Evolutionary conservation across 2,113 vertebrate genomes (phyloP), one percentile per base, ranked within the genome.

Genomic region (Sinocyclocheilus anshuiensis): DNA sequence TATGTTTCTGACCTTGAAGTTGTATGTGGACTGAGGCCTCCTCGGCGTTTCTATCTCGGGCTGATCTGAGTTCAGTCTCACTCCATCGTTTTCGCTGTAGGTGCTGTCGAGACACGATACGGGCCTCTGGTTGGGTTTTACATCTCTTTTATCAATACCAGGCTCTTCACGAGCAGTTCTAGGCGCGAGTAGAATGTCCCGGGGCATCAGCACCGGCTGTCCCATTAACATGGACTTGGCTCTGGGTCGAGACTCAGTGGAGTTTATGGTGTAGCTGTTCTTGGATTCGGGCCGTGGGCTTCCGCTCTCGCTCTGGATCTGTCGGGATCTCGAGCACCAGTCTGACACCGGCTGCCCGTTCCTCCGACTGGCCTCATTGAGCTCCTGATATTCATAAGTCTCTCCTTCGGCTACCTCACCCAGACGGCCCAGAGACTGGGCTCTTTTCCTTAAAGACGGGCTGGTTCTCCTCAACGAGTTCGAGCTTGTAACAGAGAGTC

Each of bases 381-480:
- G 93, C 88, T 95, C 95, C 57, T 95, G 88, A 63, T 95, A 96
- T 89, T 96, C 94, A 36, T 97, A 97, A 84, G 93, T 91, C 81
- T 96, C 94, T 0, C 88, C 91, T 90, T 95, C 95, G 2, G 81
- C 88, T 65, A 96, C 92, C 0, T 97, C 96, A 0, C 95, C 96
- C 83, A 97, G 93, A 1, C 96, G 94, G 29, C 96, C 97, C 15
- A 98, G 89, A 0, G 97, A 97, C 86, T 94, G 95, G 0, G 97
- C 97, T 77, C 96, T 95, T 90, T 95, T 95, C 85, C 96, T 94
- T 45, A 91, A 75, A 69, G 93, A 96, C 1, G 94, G 93, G 88
- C 96, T 97, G 74, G 92, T 94, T 74, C 95, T 95, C 2, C 97
- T 93, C 24, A 98, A 93, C 1, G 97, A 97, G 89, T 98, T 98